Evolutionary conservation across 2,113 vertebrate genomes (phyloP), one percentile per base, ranked within the genome.

Genomic region (Sprattus sprattus): DNA sequence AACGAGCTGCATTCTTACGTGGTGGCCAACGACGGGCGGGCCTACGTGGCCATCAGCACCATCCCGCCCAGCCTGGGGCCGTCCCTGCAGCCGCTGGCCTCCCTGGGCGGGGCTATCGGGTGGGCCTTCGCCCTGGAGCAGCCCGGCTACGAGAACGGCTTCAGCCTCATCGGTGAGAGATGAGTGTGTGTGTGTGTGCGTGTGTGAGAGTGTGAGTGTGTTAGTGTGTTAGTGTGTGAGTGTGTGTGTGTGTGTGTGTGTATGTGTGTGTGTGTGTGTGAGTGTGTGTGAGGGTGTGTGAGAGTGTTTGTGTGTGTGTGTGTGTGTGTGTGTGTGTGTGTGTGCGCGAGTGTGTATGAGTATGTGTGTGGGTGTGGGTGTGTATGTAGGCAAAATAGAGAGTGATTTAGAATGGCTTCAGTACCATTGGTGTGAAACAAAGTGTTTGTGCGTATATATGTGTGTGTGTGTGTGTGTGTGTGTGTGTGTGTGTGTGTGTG

Each of bases 61-160:
- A 95, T 99, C 85, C 96, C 97, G 0, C 86, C 92, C 15, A 85
- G 84, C 2, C 0, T 99, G 0, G 98, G 98, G 0, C 95, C 96
- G 22, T 97, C 98, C 0, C 93, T 99, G 86, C 93, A 96, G 82
- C 97, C 97, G 3, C 95, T 99, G 86, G 93, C 96, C 0, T 96
- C 96, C 6, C 88, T 99, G 0, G 97, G 97, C 15, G 97, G 96
- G 20, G 91, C 96, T 90, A 98, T 99, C 39, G 98, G 98, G 18
- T 99, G 98, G 98, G 97, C 97, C 88, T 99, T 99, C 88, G 97
- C 98, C 3, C 95, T 99, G 90, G 96, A 99, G 88, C 97, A 98
- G 81, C 95, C 97, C 0, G 96, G 95, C 85, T 97, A 95, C 90
- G 95, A 94, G 92, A 99, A 99, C 8, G 98, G 98, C 87, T 99